Conservation (phyloP, 2,888 invertebrate species). For the Erebia palarica region DNA sequence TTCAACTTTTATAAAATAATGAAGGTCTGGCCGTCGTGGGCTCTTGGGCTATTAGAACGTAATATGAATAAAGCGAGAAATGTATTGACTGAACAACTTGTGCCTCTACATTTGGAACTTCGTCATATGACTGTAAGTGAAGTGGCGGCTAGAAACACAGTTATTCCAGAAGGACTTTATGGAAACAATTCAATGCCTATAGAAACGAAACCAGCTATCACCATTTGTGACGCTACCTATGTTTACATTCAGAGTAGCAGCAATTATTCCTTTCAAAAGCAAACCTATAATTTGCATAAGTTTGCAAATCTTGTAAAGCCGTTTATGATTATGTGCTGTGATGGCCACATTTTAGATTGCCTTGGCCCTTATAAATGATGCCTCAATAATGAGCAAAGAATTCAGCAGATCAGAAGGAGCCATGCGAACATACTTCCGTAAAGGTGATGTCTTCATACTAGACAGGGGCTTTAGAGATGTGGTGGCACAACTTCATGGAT, state of each 20-base stretch:
- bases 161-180: no score
- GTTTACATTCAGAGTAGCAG: slow-evolving; percentile 19
- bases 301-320: slow-evolving; percentile 17
- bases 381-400: no score
- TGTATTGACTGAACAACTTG: no score
- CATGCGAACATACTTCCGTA: not conserved
- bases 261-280: slow-evolving; percentile 26
- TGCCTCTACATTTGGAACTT: no score
- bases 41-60: no score
- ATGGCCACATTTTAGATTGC: slow-evolving; percentile 26
- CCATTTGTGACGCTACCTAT: slow-evolving; percentile 25
- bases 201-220: slow-evolving; percentile 21
- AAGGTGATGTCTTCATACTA: not conserved
- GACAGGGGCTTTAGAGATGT: not conserved
- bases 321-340: slow-evolving; percentile 25
- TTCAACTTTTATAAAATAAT: no score
- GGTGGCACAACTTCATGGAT: not conserved
- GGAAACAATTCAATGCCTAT: not conserved
- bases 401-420: not conserved
- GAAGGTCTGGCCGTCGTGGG: no score
- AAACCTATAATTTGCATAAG: slow-evolving; percentile 25
- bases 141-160: no score
- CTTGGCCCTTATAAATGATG: slow-evolving; percentile 19
- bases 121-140: no score
- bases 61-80: no score